Evolutionary conservation across 2,113 vertebrate genomes (phyloP).

Genomic region (Polypterus senegalus): DNA sequence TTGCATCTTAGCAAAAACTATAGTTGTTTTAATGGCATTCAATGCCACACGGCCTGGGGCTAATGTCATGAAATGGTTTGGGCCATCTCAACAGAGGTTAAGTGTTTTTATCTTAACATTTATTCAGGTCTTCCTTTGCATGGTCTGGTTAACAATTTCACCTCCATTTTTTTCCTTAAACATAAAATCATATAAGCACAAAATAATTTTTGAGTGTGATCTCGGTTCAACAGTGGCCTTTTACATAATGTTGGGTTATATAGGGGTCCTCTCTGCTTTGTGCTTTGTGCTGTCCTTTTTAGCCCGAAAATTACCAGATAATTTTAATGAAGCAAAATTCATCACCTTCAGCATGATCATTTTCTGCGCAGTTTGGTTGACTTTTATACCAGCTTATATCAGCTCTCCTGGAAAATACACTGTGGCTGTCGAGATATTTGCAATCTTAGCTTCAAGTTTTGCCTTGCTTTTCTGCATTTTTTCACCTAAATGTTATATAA

Average conservation of each 20-base stretch:
- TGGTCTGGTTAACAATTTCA: slow-evolving; percentile 3
- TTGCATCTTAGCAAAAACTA: slow-evolving; percentile 14
- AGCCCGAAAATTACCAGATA: too few species aligned
- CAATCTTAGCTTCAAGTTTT: too few species aligned
- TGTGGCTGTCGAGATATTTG: too few species aligned
- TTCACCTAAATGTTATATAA: too few species aligned
- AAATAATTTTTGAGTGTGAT: slow-evolving; percentile 9
- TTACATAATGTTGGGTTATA: slow-evolving; percentile 10
- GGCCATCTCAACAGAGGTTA: background rate
- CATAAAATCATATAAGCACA: background rate
- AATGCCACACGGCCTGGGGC: slow-evolving; percentile 2
- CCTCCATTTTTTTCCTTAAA: slow-evolving; percentile 5
- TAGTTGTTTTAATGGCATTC: slow-evolving; percentile 13
- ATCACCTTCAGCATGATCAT: too few species aligned
- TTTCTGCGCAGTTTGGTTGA: too few species aligned
- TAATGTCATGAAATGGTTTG: slow-evolving; percentile 4
- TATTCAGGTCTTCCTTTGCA: slow-evolving; percentile 5
- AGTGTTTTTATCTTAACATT: background rate
- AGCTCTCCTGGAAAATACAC: too few species aligned
- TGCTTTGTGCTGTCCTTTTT: too few species aligned
- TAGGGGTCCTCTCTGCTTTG: background rate
- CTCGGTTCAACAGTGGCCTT: slow-evolving; percentile 4
- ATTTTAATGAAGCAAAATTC: too few species aligned
- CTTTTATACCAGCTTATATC: too few species aligned
- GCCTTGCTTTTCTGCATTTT: too few species aligned